Evolutionary conservation across 53 echinoderm and acorn worm species (phyloP).

Genomic region (Holothuria leucospilota): DNA sequence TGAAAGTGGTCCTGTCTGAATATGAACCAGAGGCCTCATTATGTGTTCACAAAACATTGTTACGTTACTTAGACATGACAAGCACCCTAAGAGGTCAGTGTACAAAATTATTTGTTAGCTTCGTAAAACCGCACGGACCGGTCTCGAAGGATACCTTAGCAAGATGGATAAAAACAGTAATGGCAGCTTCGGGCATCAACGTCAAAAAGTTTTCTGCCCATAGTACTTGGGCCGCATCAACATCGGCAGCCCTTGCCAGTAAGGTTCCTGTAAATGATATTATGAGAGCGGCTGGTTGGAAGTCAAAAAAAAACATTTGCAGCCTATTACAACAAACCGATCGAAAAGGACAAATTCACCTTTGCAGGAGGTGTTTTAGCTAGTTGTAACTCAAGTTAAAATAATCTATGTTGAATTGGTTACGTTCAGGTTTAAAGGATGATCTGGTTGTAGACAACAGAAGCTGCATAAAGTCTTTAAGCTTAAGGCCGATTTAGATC

Average conservation of each 20-base stretch:
- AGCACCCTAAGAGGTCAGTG: background rate
- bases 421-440: too few species aligned
- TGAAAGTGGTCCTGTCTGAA: too few species aligned
- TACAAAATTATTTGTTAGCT: conserved; percentile 13
- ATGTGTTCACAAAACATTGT: background rate
- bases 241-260: background rate
- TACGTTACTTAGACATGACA: background rate
- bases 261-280: conserved; percentile 27
- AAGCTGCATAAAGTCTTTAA: too few species aligned
- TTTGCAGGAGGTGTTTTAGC: too few species aligned
- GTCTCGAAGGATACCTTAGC: background rate
- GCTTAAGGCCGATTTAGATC: too few species aligned
- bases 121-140: conserved; percentile 7
- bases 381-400: too few species aligned
- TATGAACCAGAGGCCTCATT: too few species aligned
- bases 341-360: too few species aligned
- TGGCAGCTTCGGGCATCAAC: conserved; percentile 9
- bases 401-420: too few species aligned
- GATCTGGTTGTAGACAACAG: too few species aligned
- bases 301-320: conserved; percentile 39
- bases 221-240: conserved; percentile 30
- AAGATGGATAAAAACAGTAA: background rate
- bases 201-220: background rate
- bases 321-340: conserved; percentile 23
- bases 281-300: conserved; percentile 12